phyloP scores from a whole-genome alignment of 2,797 vertebrate species.

The Sciaenops ocellatus region DNA sequence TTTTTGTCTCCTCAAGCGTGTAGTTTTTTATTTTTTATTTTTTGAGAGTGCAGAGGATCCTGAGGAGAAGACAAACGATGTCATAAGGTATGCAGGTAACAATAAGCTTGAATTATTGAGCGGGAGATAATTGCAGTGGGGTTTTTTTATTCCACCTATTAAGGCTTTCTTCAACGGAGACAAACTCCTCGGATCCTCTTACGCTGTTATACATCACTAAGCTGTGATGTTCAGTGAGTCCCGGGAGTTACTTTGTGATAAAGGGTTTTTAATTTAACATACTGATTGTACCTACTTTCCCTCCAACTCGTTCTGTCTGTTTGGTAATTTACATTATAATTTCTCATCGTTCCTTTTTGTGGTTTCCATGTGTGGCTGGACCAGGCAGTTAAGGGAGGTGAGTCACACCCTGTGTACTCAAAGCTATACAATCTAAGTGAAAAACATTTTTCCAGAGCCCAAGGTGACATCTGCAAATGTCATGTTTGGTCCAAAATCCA shows the following conservation, averaged over 20 bases:
- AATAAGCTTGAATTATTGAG: slow-evolving; percentile 42
- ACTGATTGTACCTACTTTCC: background rate
- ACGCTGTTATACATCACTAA: background rate
- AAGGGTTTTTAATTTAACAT: slow-evolving; percentile 28
- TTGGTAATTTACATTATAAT: background rate
- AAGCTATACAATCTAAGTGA: background rate
- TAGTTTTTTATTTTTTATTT: background rate
- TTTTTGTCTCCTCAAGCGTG: background rate
- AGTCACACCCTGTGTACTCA: background rate
- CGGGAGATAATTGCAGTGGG: slow-evolving; percentile 27
- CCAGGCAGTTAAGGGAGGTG: background rate
- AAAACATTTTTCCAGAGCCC: background rate
- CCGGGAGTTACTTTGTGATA: slow-evolving; percentile 14
- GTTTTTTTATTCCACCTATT: slow-evolving; percentile 28
- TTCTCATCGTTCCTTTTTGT: slow-evolving; percentile 5
- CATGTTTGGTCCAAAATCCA: background rate
- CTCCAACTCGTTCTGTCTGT: background rate
- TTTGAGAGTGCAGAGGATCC: slow-evolving; percentile 13
- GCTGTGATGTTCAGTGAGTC: slow-evolving; percentile 3
- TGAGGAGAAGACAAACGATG: background rate
- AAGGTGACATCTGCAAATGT: background rate
- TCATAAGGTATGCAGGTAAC: slow-evolving; percentile 14
- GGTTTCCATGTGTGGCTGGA: background rate
- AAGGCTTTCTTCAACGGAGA: background rate
- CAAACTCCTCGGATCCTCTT: slow-evolving; percentile 23